Conservation (phyloP, 2,797 vertebrate species). For the Poecilia wingei region DNA sequence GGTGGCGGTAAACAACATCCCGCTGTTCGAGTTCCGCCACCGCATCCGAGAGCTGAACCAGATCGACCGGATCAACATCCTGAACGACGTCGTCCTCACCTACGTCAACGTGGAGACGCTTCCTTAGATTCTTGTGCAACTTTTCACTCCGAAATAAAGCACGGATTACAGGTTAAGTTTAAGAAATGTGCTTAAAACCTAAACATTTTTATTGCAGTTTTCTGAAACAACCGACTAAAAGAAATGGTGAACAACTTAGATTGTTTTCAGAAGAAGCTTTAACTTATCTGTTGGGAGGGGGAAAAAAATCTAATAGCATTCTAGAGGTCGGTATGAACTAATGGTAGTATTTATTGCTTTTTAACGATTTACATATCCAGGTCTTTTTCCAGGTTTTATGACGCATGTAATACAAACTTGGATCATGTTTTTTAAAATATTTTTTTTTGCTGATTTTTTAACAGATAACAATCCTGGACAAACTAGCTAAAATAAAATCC, state of each 20-base stretch:
- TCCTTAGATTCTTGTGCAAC: constrained; percentile 49
- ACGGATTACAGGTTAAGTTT: too few species aligned
- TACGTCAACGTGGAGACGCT: constrained; percentile 79
- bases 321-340: not conserved
- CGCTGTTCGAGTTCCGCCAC: constrained; percentile 87
- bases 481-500: not conserved
- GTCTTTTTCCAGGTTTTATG: not conserved
- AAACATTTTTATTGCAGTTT: not conserved
- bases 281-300: not conserved
- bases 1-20: constrained; percentile 87
- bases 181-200: too few species aligned
- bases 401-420: not conserved
- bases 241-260: not conserved
- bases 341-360: not conserved
- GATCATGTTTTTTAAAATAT: not conserved
- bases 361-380: not conserved
- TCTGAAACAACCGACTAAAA: not conserved
- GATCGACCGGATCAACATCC: constrained; percentile 84
- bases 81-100: constrained; percentile 85
- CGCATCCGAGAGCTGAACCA: constrained; percentile 84
- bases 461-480: not conserved
- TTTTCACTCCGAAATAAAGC: not conserved
- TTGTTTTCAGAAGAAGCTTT: not conserved
- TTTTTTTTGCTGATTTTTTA: too few species aligned
- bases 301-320: not conserved